phyloP scores from a whole-genome alignment of 2,797 vertebrate species.

The Spheniscus humboldti region DNA sequence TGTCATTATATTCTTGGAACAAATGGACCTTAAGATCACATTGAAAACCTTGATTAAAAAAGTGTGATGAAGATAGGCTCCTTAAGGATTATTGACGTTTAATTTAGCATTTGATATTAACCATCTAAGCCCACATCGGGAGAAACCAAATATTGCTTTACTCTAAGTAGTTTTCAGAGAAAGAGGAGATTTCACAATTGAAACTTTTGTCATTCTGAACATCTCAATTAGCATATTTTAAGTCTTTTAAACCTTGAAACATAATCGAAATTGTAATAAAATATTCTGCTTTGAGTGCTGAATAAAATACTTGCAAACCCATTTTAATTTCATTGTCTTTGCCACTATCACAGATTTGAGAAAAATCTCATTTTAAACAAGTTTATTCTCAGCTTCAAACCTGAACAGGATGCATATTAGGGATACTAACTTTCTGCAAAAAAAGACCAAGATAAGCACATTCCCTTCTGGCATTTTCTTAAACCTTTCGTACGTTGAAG shows the following conservation, averaged over 20 bases:
- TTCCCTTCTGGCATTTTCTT: background rate
- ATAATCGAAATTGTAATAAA: background rate
- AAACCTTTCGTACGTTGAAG: background rate
- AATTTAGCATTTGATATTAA: conserved; percentile 41
- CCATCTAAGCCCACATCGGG: background rate
- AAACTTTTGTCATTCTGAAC: background rate
- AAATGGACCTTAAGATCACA: conserved; percentile 2
- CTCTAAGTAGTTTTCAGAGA: background rate
- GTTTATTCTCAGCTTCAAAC: background rate
- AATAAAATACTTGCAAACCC: background rate
- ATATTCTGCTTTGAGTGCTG: background rate
- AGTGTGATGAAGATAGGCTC: background rate
- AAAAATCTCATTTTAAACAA: background rate
- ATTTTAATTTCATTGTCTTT: background rate
- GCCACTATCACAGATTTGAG: background rate
- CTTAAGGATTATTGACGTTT: conserved; percentile 15
- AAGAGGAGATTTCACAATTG: background rate
- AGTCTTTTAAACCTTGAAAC: background rate
- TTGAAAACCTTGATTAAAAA: conserved; percentile 33
- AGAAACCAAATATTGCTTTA: conserved; percentile 25
- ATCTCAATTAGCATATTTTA: conserved; percentile 23
- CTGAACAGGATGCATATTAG: background rate
- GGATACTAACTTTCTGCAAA: background rate
- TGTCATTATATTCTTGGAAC: conserved; percentile 12
- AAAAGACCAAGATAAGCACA: background rate